Evolutionary conservation across 2,888 invertebrate genomes (phyloP).

Genomic region (Gastrophysa polygoni): DNA sequence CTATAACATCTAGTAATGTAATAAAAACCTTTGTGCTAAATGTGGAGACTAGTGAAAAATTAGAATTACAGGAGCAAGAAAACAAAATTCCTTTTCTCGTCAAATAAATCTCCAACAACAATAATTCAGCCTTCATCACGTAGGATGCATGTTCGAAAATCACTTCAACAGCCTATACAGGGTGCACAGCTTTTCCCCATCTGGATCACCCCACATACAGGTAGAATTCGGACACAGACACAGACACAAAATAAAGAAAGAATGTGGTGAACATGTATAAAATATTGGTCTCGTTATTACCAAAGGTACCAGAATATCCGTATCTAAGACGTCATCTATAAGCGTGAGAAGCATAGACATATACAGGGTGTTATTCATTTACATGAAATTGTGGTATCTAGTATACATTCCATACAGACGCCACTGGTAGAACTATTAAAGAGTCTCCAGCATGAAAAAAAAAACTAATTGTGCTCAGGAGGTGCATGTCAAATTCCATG

Average conservation of each 20-base stretch:
- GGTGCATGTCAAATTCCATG: too few relatives aligned
- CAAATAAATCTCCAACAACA: too few relatives aligned
- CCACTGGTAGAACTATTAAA: too few relatives aligned
- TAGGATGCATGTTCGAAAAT: neutral
- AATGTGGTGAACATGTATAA: constrained; percentile 26
- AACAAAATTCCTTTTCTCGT: neutral
- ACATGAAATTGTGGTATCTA: too few relatives aligned
- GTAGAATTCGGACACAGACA: constrained; percentile 8
- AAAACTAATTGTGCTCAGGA: too few relatives aligned
- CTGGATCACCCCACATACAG: neutral
- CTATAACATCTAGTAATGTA: too few relatives aligned
- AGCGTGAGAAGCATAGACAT: neutral
- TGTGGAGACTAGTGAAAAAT: too few relatives aligned
- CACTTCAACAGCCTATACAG: neutral
- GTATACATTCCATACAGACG: too few relatives aligned
- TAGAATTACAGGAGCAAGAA: neutral
- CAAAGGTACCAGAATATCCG: constrained; percentile 29
- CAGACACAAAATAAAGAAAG: constrained; percentile 17
- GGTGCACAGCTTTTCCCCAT: neutral
- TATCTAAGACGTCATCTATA: constrained; percentile 13
- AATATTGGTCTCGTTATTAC: constrained; percentile 17
- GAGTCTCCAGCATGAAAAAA: too few relatives aligned
- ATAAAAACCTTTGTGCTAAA: too few relatives aligned
- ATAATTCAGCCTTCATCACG: too few relatives aligned
- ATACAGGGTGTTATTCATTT: too few relatives aligned